A percentile compares a stretch with the other conserved stretches of the same genome.
phyloP scores from a whole-genome alignment of 2,888 invertebrate genomes.

The Meta bourneti region DNA sequence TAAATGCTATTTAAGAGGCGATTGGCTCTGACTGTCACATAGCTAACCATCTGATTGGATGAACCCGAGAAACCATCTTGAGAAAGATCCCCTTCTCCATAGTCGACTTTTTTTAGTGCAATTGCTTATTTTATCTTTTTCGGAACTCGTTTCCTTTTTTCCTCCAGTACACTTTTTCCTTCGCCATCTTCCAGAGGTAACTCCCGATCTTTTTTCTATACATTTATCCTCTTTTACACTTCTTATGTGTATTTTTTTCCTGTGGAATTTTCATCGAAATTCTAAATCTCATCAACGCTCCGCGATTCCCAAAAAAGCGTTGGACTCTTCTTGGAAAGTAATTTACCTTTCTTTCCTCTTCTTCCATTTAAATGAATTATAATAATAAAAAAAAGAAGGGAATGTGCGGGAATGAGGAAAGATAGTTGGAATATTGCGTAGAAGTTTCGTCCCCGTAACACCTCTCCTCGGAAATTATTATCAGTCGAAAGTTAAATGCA shows the following conservation, averaged over 20 bases:
- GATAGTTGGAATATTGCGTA: conserved; percentile 22
- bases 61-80: conserved; percentile 47
- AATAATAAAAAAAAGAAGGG: conserved; percentile 32
- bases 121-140: conserved; percentile 46
- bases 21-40: conserved; percentile 65
- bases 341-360: conserved; percentile 44
- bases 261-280: conserved; percentile 55
- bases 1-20: conserved; percentile 70
- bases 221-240: conserved; percentile 38
- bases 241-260: conserved; percentile 32
- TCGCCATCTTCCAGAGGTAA: background rate
- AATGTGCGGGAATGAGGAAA: conserved; percentile 21
- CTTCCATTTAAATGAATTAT: conserved; percentile 57
- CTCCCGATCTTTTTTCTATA: background rate
- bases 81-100: conserved; percentile 31
- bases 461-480: conserved; percentile 32
- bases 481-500: conserved; percentile 51
- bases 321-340: conserved; percentile 40
- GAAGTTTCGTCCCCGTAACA: conserved; percentile 4
- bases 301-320: conserved; percentile 5
- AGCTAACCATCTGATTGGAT: conserved; percentile 69
- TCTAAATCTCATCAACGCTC: conserved; percentile 63
- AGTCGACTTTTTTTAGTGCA: conserved; percentile 16
- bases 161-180: conserved; percentile 6
- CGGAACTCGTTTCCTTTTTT: background rate